Evolutionary conservation across 2,797 vertebrate species (phyloP).

Genomic region (Sus cebifrons): DNA sequence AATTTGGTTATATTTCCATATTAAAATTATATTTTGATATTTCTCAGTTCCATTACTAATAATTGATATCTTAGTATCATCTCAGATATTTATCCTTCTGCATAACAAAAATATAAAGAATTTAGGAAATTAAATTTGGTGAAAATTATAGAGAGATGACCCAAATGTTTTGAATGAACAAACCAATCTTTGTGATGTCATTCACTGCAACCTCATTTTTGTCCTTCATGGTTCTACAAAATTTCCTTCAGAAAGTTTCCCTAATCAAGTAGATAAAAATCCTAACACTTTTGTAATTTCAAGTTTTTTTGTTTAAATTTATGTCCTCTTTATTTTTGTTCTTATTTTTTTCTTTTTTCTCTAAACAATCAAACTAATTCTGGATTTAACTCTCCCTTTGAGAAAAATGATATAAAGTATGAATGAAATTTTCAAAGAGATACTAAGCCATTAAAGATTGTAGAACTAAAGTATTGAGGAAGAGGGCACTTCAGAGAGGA

Average conservation of each 20-base stretch:
- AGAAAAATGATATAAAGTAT: neutral
- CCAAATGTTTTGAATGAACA: neutral
- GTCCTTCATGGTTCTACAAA: neutral
- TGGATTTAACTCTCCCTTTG: neutral
- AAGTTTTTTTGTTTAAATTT: neutral
- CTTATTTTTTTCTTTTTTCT: neutral
- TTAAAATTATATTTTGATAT: neutral
- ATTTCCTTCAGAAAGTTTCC: neutral
- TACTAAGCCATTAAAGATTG: neutral
- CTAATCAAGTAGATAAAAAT: neutral
- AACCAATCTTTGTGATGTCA: neutral
- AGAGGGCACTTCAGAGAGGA: neutral
- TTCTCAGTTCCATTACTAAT: neutral
- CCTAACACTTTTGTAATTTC: neutral
- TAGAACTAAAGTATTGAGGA: neutral
- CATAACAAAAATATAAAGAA: neutral
- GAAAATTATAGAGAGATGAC: neutral
- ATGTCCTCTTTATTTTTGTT: neutral
- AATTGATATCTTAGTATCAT: neutral
- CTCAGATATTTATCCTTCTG: neutral
- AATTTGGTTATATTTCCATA: neutral
- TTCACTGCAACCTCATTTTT: neutral
- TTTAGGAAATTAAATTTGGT: conserved; percentile 20
- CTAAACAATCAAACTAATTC: neutral
- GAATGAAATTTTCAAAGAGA: neutral